phyloP scores from a whole-genome alignment of 1,140 invertebrate species.

The Dufourea novaeangliae region DNA sequence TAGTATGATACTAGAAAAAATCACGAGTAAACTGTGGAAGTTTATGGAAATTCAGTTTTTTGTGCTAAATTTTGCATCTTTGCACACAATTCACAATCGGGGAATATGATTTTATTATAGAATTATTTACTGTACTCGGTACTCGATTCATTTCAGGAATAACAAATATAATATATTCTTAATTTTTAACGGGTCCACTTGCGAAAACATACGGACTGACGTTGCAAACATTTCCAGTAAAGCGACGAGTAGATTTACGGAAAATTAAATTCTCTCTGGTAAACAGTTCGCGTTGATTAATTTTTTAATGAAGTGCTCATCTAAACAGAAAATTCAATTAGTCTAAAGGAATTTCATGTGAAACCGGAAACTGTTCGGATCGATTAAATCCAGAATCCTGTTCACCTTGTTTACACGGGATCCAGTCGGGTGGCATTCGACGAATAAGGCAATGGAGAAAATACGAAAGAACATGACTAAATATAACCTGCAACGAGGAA shows the following conservation, averaged over 20 bases:
- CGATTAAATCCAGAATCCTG: slow-evolving; percentile 17
- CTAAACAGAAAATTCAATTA: slow-evolving; percentile 22
- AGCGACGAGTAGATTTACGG: too few species aligned
- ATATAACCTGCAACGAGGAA: background rate
- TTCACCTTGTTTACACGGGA: slow-evolving; percentile 17
- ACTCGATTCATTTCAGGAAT: too few species aligned
- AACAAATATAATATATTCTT: too few species aligned
- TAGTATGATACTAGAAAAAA: too few species aligned
- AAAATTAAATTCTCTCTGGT: background rate
- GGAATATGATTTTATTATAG: too few species aligned
- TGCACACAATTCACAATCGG: too few species aligned
- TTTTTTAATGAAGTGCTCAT: slow-evolving; percentile 1
- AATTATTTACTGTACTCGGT: too few species aligned
- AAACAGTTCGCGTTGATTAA: background rate
- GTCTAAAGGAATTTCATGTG: background rate
- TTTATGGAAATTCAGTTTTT: too few species aligned
- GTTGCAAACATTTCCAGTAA: background rate
- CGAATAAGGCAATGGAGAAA: slow-evolving; percentile 8
- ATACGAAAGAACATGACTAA: background rate
- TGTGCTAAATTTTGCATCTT: too few species aligned
- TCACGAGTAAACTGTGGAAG: too few species aligned
- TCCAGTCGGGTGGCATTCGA: background rate
- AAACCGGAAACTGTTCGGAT: slow-evolving; percentile 15
- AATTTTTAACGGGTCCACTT: background rate
- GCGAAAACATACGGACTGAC: background rate